Evolutionary conservation across 2,888 invertebrate species (phyloP), one percentile per base, ranked within the genome.

Genomic region (Auanema sp.): DNA sequence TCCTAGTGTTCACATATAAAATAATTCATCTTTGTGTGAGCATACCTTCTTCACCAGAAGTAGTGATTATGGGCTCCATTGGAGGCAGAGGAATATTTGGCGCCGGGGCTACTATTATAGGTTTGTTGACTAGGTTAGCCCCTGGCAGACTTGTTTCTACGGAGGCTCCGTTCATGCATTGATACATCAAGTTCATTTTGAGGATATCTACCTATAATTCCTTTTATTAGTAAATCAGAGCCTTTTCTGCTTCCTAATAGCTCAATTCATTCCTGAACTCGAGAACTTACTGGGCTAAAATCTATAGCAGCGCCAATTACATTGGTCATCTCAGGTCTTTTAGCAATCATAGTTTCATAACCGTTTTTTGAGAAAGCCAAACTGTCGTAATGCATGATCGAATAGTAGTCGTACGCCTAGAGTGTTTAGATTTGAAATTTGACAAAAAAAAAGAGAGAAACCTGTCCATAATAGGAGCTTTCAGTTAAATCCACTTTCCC

Each of bases 171-270:
- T 70, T 72, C 14, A 59, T 58, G 65, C 83, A 83, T 40, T 72
- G 68, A 65, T 83, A 83, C 81, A 83, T 83, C 59, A 77, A 59
- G 52, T 79, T 78, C 71, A 83, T 83, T 71, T 83, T 83, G 3
- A 78, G 63, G 40, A 83, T 66, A 60, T 83, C 83, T 18, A 75
- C 62, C 70, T 71, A 58, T 25, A 33, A 33, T n/a, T n/a, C n/a
- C n/a, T n/a, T n/a, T n/a, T n/a, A n/a, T n/a, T n/a, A 6, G 16
- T 1, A 51, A 1, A 11, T 14, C 1, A 8, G 6, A 25, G 53
- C 10, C n/a, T 12, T 16, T 10, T 23, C 53, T 53, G n/a, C n/a
- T n/a, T n/a, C n/a, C n/a, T n/a, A n/a, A n/a, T n/a, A n/a, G n/a
- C n/a, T n/a, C n/a, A n/a, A n/a, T n/a, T n/a, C n/a, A n/a, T n/a